Evolutionary conservation across 2,113 vertebrate species (phyloP).

Genomic region (Lepus europaeus): DNA sequence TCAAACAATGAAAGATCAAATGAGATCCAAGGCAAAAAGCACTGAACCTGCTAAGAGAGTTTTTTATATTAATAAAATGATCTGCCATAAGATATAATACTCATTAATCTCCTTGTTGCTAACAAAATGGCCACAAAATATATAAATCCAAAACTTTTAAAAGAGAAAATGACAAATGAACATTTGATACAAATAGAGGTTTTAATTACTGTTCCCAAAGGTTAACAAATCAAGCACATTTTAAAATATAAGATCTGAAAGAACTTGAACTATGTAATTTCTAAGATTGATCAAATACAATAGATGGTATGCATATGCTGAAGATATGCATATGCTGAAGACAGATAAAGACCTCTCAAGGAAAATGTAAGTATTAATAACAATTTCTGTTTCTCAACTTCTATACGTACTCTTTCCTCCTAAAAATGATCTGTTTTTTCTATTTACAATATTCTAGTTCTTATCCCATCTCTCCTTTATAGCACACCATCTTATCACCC

Average conservation of each 20-base stretch:
- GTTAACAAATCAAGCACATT: conserved; percentile 34
- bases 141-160: conserved; percentile 6
- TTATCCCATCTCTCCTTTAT: background rate
- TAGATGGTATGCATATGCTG: background rate
- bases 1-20: background rate
- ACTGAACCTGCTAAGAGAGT: background rate
- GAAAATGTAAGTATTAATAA: background rate
- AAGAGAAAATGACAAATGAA: background rate
- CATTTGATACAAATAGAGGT: background rate
- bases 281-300: background rate
- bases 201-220: conserved; percentile 42
- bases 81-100: conserved; percentile 20
- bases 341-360: background rate
- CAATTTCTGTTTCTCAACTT: conserved; percentile 13
- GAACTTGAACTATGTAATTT: background rate
- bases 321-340: background rate
- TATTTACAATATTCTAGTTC: conserved; percentile 8
- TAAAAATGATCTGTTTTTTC: background rate
- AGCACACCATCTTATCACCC: background rate
- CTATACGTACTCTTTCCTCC: background rate
- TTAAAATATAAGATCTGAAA: background rate
- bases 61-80: background rate
- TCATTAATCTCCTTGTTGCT: background rate
- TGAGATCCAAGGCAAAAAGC: background rate
- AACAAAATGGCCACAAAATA: conserved; percentile 21